phyloP scores from a whole-genome alignment of 2,888 invertebrate species.

The Glyphotaelius pellucidus region DNA sequence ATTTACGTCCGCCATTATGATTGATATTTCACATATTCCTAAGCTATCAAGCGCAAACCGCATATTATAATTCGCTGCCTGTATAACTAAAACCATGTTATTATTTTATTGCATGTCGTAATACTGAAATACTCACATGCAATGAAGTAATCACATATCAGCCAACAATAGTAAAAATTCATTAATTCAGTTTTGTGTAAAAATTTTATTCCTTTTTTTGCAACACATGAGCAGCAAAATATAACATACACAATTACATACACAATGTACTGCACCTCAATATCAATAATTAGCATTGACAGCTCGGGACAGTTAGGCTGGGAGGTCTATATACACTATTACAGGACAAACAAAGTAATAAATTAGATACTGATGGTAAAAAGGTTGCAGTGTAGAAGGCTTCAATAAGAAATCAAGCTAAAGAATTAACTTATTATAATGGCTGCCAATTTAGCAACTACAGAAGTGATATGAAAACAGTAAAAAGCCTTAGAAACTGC shows the following conservation, averaged over 20 bases:
- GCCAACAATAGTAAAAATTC: background rate
- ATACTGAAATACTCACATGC: background rate
- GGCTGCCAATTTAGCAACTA: background rate
- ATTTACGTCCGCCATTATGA: no score
- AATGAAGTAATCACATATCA: background rate
- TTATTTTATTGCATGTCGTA: background rate
- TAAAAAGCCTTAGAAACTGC: background rate
- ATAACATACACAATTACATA: conserved; percentile 20
- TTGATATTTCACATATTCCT: no score
- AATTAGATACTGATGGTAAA: background rate
- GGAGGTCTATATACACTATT: background rate
- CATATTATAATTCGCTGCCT: no score
- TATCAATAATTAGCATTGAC: background rate
- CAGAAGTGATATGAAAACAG: background rate
- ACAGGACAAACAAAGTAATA: background rate
- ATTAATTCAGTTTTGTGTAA: conserved; percentile 55
- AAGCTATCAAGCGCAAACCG: no score
- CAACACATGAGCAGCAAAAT: conserved; percentile 60
- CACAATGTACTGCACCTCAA: conserved; percentile 38
- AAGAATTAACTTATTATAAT: background rate
- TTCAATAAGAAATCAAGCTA: background rate
- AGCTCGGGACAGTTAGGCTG: background rate
- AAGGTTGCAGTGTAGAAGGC: background rate
- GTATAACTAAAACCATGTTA: background rate
- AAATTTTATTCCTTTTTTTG: conserved; percentile 60